Evolutionary conservation across 2,113 vertebrate genomes (phyloP).

Genomic region (Chitala chitala): DNA sequence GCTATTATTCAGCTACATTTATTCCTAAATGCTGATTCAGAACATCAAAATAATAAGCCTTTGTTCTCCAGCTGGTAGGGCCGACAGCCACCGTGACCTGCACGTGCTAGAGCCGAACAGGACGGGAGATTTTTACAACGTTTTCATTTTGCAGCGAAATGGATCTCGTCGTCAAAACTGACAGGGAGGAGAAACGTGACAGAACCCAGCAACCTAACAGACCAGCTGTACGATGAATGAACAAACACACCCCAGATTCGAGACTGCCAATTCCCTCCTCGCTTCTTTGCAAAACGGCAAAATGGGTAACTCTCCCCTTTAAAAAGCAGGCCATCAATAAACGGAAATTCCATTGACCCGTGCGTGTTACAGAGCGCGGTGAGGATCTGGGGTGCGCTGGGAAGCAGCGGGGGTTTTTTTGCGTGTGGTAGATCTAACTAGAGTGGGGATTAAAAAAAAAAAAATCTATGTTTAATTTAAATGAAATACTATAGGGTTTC

Average conservation of each 20-base stretch:
- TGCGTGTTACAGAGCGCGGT: not conserved
- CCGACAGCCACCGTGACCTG: not conserved
- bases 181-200: slow-evolving; percentile 1
- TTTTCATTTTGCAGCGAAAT: not conserved
- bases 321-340: slow-evolving; percentile 13
- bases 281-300: slow-evolving; percentile 5
- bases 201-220: not conserved
- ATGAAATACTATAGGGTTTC: slow-evolving; percentile 19
- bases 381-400: not conserved
- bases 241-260: not conserved
- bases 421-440: slow-evolving; percentile 2
- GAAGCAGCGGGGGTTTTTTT: slow-evolving; percentile 15
- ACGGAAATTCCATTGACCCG: slow-evolving; percentile 14
- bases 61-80: not conserved
- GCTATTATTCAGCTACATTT: not conserved
- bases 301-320: slow-evolving; percentile 8
- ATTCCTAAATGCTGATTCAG: not conserved
- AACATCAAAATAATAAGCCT: not conserved
- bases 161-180: not conserved
- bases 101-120: not conserved
- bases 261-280: not conserved
- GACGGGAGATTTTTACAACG: not conserved
- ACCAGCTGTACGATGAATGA: not conserved
- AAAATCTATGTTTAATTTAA: slow-evolving; percentile 18
- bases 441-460: slow-evolving; percentile 8